Evolutionary conservation across 2,797 vertebrate species (phyloP).

Genomic region (Pteropus rufus): DNA sequence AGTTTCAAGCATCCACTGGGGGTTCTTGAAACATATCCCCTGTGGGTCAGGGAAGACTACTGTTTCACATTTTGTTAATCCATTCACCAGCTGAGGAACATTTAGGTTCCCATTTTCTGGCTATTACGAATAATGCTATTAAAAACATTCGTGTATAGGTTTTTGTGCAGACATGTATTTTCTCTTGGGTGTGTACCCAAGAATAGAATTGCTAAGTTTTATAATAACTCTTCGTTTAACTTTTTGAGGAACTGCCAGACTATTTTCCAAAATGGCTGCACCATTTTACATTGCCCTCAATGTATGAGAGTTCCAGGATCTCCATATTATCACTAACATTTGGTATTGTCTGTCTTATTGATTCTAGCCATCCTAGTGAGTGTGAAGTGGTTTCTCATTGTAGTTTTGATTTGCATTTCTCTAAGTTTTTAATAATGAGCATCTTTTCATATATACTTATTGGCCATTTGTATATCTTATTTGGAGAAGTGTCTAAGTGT

Average conservation of each 20-base stretch:
- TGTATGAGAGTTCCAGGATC: background rate
- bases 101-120: background rate
- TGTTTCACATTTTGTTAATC: background rate
- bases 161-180: background rate
- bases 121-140: background rate
- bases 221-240: background rate
- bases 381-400: background rate
- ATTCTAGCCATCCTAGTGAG: background rate
- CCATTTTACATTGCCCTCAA: background rate
- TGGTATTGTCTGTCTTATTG: background rate
- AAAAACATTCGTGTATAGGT: background rate
- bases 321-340: background rate
- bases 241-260: background rate
- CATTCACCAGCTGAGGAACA: background rate
- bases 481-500: background rate
- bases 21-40: background rate
- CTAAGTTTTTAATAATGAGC: background rate
- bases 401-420: conserved; percentile 10
- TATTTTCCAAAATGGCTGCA: background rate
- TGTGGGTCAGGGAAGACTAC: background rate
- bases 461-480: background rate
- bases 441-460: conserved; percentile 1
- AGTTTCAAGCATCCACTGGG: background rate
- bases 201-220: background rate
- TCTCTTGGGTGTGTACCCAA: background rate